phyloP scores from a whole-genome alignment of 1,140 invertebrate genomes.

The Heliconius himera region DNA sequence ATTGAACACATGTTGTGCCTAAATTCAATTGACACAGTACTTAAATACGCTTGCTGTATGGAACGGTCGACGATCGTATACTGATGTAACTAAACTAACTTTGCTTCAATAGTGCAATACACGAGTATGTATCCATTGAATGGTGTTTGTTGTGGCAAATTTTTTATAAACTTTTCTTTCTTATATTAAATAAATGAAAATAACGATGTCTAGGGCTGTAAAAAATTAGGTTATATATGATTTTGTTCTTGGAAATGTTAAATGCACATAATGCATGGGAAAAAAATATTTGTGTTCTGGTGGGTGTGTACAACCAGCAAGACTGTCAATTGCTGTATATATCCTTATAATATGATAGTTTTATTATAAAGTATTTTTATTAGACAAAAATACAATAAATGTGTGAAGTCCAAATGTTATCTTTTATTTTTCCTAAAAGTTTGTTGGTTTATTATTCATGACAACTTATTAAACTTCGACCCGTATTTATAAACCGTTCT shows the following conservation, averaged over 20 bases:
- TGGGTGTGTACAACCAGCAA: constrained; percentile 73
- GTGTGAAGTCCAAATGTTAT: constrained; percentile 74
- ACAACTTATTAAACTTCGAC: too few species aligned
- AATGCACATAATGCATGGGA: constrained; percentile 61
- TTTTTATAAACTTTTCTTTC: constrained; percentile 29
- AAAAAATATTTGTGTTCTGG: constrained; percentile 60
- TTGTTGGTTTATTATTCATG: neutral
- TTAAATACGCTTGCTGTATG: constrained; percentile 48
- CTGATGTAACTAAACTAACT: constrained; percentile 16
- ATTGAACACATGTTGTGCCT: constrained; percentile 56
- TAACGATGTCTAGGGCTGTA: constrained; percentile 61
- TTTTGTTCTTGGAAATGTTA: constrained; percentile 53
- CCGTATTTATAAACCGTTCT: too few species aligned
- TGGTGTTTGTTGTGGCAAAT: constrained; percentile 62
- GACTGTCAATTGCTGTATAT: constrained; percentile 80
- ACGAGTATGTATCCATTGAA: constrained; percentile 63
- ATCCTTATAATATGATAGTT: constrained; percentile 73
- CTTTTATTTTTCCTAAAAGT: constrained; percentile 43
- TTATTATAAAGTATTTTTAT: constrained; percentile 81
- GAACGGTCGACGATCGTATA: constrained; percentile 18
- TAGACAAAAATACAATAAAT: constrained; percentile 82
- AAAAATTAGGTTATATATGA: constrained; percentile 66
- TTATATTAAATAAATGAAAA: neutral
- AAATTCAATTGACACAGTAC: constrained; percentile 55
- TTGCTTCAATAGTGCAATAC: constrained; percentile 72